Evolutionary conservation across 2,888 invertebrate genomes (phyloP), one percentile per base, ranked within the genome.

Genomic region (Lomographa bimaculata): DNA sequence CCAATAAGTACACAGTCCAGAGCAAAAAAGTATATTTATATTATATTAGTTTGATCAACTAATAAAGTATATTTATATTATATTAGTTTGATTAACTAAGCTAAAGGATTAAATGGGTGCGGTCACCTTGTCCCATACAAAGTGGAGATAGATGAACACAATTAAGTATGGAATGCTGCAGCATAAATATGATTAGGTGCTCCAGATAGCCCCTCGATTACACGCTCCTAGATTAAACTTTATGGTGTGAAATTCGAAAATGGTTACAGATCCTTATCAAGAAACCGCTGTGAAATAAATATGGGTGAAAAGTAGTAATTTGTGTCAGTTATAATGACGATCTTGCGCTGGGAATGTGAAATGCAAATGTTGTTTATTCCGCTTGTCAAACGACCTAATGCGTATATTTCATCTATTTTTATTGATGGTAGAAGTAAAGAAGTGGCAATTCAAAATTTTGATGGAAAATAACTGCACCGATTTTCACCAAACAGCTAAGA

Each of bases 171-270:
- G 50, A 50, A 54, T 54, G 50, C 23, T 23, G 40, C 25, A 21
- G 34, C 44, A 29, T 46, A 43, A 46, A 51, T 38, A 43, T 48
- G 21, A 50, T 44, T 35, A 36, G 28, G 26, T 12, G 40, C 36
- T 20, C 33, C 21, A 24, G 40, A 29, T 35, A 12, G 39, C 25
- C 16, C 33, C 30, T 24, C n/a, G 29, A 53, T 53, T 53, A 48
- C 53, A 53, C 41, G 47, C 33, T 29, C 29, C 41, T 35, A 39
- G 39, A 54, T 54, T 46, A 33, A 41, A 46, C 44, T 48, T 48
- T 38, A 51, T 5, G 40, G 40, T 40, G 40, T 40, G 40, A 36
- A 30, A 36, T 36, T 32, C 8, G 32, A 32, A 42, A 27, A 37
- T 23, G 32, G 27, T 4, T 16, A 24, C 18, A 10, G 23, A 29